phyloP scores from a whole-genome alignment of 2,113 vertebrate genomes.

The Boleophthalmus pectinirostris region DNA sequence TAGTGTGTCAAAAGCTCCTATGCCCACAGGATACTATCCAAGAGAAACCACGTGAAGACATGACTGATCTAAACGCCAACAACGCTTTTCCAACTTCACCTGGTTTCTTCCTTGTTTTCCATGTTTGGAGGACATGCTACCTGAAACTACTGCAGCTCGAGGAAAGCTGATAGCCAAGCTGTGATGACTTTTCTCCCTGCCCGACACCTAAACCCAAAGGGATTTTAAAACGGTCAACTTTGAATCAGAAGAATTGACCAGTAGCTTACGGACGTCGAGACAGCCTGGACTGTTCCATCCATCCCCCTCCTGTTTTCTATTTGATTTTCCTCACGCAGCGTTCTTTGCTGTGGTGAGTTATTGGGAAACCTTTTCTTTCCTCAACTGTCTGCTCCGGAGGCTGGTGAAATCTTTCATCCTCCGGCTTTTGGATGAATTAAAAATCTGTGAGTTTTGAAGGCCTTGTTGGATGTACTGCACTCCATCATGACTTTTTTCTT shows the following conservation, averaged over 20 bases:
- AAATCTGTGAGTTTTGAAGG: conserved; percentile 56
- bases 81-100: conserved; percentile 45
- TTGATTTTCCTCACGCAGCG: conserved; percentile 33
- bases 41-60: conserved; percentile 52
- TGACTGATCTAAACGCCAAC: conserved; percentile 38
- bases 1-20: conserved; percentile 29
- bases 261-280: conserved; percentile 58
- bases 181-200: conserved; percentile 56
- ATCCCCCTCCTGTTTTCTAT: conserved; percentile 16
- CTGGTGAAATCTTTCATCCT: conserved; percentile 51
- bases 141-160: conserved; percentile 48
- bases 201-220: conserved; percentile 57
- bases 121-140: conserved; percentile 46
- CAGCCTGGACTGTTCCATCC: conserved; percentile 41
- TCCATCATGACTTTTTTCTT: conserved; percentile 32
- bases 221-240: conserved; percentile 48
- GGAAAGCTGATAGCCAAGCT: conserved; percentile 50
- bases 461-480: conserved; percentile 52
- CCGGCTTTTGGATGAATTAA: conserved; percentile 47
- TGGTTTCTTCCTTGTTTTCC: conserved; percentile 57
- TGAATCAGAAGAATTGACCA: conserved; percentile 44
- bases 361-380: conserved; percentile 23
- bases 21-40: conserved; percentile 30
- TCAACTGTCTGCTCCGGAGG: conserved; percentile 37
- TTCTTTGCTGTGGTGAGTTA: conserved; percentile 49